These are phyloP conservation scores for Leptobrachium leishanense DNA, from an alignment of 2,113 vertebrate genomes.

Conservation along the genomic window DNA sequence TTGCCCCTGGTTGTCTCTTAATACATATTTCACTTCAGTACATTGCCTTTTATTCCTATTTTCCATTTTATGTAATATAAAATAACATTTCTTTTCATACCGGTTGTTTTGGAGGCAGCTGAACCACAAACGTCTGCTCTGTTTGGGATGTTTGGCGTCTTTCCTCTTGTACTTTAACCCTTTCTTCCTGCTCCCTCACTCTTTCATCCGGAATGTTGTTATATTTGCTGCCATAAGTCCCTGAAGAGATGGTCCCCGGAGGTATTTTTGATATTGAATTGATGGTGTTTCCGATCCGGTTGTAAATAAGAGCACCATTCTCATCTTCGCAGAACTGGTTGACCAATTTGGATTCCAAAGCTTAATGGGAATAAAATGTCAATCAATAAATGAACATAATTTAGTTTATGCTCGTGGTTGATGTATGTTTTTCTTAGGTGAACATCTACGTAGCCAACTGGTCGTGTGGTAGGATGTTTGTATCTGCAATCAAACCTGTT, in stretches of 20 bases:
- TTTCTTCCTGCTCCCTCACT: background rate
- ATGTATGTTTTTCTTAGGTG: no score
- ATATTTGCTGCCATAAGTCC: conserved; percentile 46
- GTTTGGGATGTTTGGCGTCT: background rate
- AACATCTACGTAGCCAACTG: no score
- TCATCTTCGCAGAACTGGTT: conserved; percentile 90
- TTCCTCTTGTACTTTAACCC: conserved; percentile 26
- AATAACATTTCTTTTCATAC: conserved; percentile 52
- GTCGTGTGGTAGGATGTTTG: no score
- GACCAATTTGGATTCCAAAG: conserved; percentile 84
- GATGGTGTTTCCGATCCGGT: conserved; percentile 68
- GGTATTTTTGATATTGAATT: conserved; percentile 56
- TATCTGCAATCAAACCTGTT: no score
- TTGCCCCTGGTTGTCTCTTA: no score
- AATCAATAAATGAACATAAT: no score
- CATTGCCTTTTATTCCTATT: background rate
- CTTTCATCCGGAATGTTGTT: conserved; percentile 37
- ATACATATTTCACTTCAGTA: no score
- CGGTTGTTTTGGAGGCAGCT: conserved; percentile 32
- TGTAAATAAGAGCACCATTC: conserved; percentile 78
- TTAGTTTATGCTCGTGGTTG: no score
- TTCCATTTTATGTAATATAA: background rate
- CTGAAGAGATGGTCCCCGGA: conserved; percentile 49
- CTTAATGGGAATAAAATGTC: conserved; percentile 54
- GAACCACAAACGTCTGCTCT: background rate